Evolutionary conservation across 2,888 invertebrate genomes (phyloP), one percentile per base, ranked within the genome.

Genomic region (Eupithecia subumbrata): DNA sequence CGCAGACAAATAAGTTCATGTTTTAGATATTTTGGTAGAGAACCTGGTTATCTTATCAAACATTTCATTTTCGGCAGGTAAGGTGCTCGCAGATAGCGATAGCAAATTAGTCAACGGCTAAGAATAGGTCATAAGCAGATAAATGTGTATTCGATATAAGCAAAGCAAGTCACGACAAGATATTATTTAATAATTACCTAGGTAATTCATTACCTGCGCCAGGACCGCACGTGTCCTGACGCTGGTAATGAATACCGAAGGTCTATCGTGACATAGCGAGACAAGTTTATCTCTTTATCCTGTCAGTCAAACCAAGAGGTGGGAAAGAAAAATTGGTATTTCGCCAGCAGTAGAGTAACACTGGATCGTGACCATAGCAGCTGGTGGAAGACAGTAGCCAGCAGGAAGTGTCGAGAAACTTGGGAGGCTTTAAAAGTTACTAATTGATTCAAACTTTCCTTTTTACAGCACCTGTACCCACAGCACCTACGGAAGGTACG

Each of bases 41-140:
- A 48, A 48, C 22, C 56, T 56, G 22, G 56, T 56, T 56, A 56
- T 56, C 56, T 56, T 56, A 56, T 56, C 56, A 56, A 56, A 22
- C 12, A 56, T 60, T 60, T 25, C 22, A 25, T n/a, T 60, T 25
- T 60, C 60, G 60, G 25, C 25, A 60, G 5, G 60, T 25, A 60
- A 60, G 60, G 25, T 60, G 60, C 60, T 25, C 1, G 60, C 25
- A 25, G 60, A 25, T 60, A 60, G 60, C 25, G 60, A 60, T 60
- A 60, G 25, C 22, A 60, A 60, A 60, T 60, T 11, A 60, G 22
- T 60, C 25, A 25, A 60, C 60, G 60, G 25, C 25, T 60, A 14
- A 12, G 22, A 25, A 60, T 14, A 60, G 5, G 12, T 60, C n/a
- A 60, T 25, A 37, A 37, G 37, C 37, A 37, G 37, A 37, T 37